phyloP scores from a whole-genome alignment of 64 coral and sea anemone genomes.

The Montipora foliosa region DNA sequence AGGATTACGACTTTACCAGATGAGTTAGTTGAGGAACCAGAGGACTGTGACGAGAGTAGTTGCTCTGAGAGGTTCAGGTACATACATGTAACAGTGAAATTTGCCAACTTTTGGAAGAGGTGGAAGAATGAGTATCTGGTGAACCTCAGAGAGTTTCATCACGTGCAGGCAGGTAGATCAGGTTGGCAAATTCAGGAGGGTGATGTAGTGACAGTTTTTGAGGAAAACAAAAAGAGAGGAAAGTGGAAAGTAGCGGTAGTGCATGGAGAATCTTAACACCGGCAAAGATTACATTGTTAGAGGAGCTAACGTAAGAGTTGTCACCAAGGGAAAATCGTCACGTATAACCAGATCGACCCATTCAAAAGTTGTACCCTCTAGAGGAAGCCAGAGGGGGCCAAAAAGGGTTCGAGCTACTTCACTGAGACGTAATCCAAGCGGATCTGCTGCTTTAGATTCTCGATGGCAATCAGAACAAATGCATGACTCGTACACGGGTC shows the following conservation, averaged over 20 bases:
- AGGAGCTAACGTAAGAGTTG: conserved; percentile 45
- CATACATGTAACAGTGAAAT: too few species aligned
- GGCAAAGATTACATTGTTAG: conserved; percentile 52
- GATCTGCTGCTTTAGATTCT: conserved; percentile 22
- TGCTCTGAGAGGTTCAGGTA: too few species aligned
- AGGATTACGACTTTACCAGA: too few species aligned
- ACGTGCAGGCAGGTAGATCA: background rate
- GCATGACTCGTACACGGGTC: background rate
- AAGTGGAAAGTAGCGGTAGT: conserved; percentile 51
- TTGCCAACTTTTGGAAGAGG: background rate
- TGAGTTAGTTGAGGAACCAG: too few species aligned
- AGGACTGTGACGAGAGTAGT: too few species aligned
- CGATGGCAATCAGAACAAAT: conserved; percentile 25
- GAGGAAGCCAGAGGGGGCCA: background rate
- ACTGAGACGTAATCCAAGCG: background rate
- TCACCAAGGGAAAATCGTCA: conserved; percentile 18
- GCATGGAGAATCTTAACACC: background rate
- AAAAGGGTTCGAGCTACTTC: background rate
- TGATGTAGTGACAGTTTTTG: conserved; percentile 40
- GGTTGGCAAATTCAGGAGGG: conserved; percentile 7
- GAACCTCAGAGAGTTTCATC: conserved; percentile 27
- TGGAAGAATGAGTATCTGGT: conserved; percentile 28
- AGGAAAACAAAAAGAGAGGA: conserved; percentile 28
- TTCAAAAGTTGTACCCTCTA: conserved; percentile 55
- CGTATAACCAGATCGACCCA: background rate